phyloP scores from a whole-genome alignment of 92 coral and sea anemone species.

The Paragorgia papillata region DNA sequence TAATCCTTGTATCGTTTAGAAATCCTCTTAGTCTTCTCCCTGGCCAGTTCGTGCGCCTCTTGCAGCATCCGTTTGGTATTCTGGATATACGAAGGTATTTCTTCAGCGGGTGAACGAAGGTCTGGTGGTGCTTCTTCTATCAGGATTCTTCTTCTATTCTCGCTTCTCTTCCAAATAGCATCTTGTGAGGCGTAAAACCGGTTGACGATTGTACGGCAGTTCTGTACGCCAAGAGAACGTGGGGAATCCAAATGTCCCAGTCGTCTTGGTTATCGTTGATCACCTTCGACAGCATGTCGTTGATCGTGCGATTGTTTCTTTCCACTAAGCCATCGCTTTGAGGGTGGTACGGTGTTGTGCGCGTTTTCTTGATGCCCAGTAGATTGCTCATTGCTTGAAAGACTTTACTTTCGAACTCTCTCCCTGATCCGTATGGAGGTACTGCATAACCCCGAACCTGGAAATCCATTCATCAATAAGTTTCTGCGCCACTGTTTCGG shows the following conservation, averaged over 20 bases:
- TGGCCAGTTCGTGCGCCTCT: neutral
- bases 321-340: conserved; percentile 23
- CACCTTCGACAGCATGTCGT: conserved; percentile 41
- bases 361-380: neutral
- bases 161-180: conserved; percentile 18
- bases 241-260: conserved; percentile 33
- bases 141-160: conserved; percentile 5
- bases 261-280: conserved; percentile 14
- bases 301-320: conserved; percentile 20
- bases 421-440: conserved; percentile 14
- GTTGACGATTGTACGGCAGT: conserved; percentile 18
- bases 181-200: conserved; percentile 23
- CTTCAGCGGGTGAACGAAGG: no score
- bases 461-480: conserved; percentile 42
- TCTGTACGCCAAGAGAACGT: conserved; percentile 22
- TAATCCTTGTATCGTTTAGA: conserved; percentile 15
- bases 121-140: neutral
- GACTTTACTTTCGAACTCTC: conserved; percentile 27
- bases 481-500: conserved; percentile 33
- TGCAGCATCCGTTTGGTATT: neutral
- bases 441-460: conserved; percentile 17
- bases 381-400: neutral
- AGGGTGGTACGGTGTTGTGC: conserved; percentile 12
- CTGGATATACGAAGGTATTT: neutral
- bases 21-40: neutral